Evolutionary conservation across 2,797 vertebrate species (phyloP), one percentile per base, ranked within the genome.

Genomic region (Helostoma temminkii): DNA sequence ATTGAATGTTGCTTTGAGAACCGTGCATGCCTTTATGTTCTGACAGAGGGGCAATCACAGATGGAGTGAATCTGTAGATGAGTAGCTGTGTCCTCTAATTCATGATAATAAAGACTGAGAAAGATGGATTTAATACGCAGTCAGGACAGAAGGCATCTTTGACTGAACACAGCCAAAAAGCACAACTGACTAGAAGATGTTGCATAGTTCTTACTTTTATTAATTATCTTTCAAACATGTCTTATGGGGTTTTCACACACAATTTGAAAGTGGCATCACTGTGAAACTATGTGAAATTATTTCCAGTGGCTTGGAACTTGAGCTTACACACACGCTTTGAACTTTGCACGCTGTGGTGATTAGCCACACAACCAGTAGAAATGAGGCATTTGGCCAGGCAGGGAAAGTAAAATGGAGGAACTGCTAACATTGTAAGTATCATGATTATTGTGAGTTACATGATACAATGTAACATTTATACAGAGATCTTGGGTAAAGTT

Each of bases 1-100:
- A 82, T 80, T 84, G 72, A 78, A 71, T 78, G 60, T 78, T 77
- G 76, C 61, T 83, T 68, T 60, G 73, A 82, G 71, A 65, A 42
- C 15, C 18, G 21, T 54, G 55, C 53, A 53, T 82, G 74, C 22
- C 52, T 74, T 82, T 54, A 66, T 67, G 64, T 37, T 34, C 19
- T 65, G 52, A 74, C 36, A 49, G 53, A 65, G 36, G 41, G 52
- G 48, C 14, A 28, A 75, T 64, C 73, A 77, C 34, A 56, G 63
- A 80, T 61, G 16, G 41, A 69, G 63, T 37, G 12, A 2, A 47
- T 63, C 48, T 25, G 52, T 24, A 42, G 47, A 56, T 57, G 19
- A 15, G 22, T 46, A 12, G 41, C 45, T 18, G 53, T 72, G 68
- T 72, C 72, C 55, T 81, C 82, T 78, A 69, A 68, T 66, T 78